Conservation (phyloP, 2,797 vertebrate species). For the Neoniphon sammara region DNA sequence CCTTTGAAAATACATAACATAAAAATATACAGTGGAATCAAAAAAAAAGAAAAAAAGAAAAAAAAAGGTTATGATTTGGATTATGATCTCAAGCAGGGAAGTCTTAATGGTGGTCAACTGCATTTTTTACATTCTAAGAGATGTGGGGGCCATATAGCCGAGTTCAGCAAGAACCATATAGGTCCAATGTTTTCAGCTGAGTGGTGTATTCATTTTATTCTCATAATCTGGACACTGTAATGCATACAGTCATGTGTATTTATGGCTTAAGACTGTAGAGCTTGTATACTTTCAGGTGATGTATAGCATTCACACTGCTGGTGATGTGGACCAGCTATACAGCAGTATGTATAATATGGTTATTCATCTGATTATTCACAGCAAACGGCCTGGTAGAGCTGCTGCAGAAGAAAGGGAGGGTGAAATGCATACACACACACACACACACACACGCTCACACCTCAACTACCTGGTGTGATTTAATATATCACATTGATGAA, state of each 20-base stretch:
- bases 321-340: conserved; percentile 18
- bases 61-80: too few relatives aligned
- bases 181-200: background rate
- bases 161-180: background rate
- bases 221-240: conserved; percentile 13
- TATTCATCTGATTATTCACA: conserved; percentile 23
- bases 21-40: too few relatives aligned
- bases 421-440: background rate
- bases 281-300: conserved; percentile 32
- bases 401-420: conserved; percentile 13
- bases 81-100: too few relatives aligned
- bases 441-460: background rate
- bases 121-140: too few relatives aligned
- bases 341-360: background rate
- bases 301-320: conserved; percentile 8
- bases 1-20: too few relatives aligned
- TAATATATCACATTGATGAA: too few relatives aligned
- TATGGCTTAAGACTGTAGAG: background rate
- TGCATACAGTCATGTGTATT: background rate
- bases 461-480: background rate
- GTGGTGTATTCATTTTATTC: background rate
- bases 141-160: too few relatives aligned
- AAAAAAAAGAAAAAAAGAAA: too few relatives aligned
- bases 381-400: conserved; percentile 8
- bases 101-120: too few relatives aligned